Percentiles rank a stretch among this genome's conserved stretches.
These are phyloP conservation scores for Lamellibrachia columna DNA, from an alignment of 2,888 invertebrate species.

Conservation along the genomic window DNA sequence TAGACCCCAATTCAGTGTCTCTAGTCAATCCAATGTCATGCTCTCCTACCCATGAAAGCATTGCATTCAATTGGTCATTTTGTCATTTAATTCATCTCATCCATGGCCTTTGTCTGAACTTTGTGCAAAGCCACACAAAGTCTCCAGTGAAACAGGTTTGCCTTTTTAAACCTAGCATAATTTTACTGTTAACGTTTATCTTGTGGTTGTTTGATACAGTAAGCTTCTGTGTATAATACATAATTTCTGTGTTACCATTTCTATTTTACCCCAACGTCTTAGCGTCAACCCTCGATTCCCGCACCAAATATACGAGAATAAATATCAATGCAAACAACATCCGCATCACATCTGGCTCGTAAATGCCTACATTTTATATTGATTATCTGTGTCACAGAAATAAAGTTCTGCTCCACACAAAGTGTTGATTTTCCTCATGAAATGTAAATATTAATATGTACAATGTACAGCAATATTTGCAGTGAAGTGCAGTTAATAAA, in stretches of 20 bases:
- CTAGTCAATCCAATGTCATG: not conserved
- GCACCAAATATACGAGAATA: no score
- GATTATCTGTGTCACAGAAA: not conserved
- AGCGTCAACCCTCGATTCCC: no score
- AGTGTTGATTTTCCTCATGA: not conserved
- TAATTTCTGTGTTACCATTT: no score
- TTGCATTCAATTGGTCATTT: not conserved
- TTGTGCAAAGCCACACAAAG: not conserved
- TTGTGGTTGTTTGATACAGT: not conserved
- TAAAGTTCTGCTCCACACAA: not conserved
- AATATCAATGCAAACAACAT: no score
- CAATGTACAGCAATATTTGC: not conserved
- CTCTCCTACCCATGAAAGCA: not conserved
- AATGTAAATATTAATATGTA: not conserved
- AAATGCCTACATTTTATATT: no score
- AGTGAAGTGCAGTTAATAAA: no score
- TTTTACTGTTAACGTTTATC: not conserved
- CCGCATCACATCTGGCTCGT: no score
- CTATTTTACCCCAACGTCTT: no score
- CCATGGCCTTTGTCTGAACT: not conserved
- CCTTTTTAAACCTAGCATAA: not conserved
- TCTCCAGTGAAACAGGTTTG: not conserved
- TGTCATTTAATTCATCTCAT: not conserved
- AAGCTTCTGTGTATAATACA: not conserved
- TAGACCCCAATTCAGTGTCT: not conserved